Base-by-base conservation (phyloP, 1,140 invertebrate species). In the Tetraneura akinire region DNA sequence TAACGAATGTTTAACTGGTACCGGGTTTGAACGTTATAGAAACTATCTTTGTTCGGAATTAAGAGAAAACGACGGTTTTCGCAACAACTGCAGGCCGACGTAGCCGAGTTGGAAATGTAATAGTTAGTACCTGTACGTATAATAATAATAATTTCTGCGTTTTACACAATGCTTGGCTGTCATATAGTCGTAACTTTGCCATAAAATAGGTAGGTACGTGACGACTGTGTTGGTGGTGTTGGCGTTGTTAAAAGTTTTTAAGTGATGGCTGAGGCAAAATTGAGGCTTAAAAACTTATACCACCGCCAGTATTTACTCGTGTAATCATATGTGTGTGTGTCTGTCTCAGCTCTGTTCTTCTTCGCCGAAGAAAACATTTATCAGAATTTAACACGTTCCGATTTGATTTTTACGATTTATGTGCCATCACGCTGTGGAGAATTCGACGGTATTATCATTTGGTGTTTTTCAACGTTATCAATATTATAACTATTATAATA, bases 211-310 rank as follows among this genome's bases (percentile, higher is more conserved):
- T 66, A 42, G n/a, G 10, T 23, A 66, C 64, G 32, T 66, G 64
- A 66, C 37, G 37, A 21, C n/a, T 11, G n/a, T 21, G 37, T 37
- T 11, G 32, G 37, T 11, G 32, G 37, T 23, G 64, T 66, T 8
- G 37, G n/a, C 64, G 21, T 66, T n/a, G 64, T 66, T 66, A 66
- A 42, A 66, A 66, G 64, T 66, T 66, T 37, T 45, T 13, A 66
- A 66, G 32, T 42, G 64, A 66, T 32, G n/a, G 37, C 13, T 0
- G n/a, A 45, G n/a, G 18, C 10, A 21, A 66, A 66, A 66, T 66
- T 66, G 62, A 66, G 32, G 32, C 32, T 66, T 18, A 29, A 66
- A 66, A 66, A 66, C 32, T 42, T 42, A 66, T 37, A 37, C 9
- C 32, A 6, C 26, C 13, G 26, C n/a, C 13, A 9, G 32, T 18